Evolutionary conservation across 2,797 vertebrate species (phyloP).

Genomic region (Danio kyathit): DNA sequence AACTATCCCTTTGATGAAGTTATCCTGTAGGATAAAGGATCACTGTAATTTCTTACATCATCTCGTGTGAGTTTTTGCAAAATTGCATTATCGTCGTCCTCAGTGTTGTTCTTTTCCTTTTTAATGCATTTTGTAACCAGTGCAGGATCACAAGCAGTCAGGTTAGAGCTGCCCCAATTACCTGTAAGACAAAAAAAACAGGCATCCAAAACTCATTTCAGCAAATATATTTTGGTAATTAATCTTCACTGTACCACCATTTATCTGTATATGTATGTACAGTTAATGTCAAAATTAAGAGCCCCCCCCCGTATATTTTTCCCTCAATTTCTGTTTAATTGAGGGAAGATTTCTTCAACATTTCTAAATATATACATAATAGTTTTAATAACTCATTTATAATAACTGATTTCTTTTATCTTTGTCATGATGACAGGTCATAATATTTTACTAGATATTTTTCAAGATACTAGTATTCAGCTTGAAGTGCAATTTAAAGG

Average conservation of each 20-base stretch:
- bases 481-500: too few species aligned
- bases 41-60: slow-evolving; percentile 67
- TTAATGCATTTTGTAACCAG: slow-evolving; percentile 70
- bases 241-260: neutral
- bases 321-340: too few species aligned
- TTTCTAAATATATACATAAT: too few species aligned
- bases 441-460: too few species aligned
- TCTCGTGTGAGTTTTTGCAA: slow-evolving; percentile 78
- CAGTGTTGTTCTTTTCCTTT: slow-evolving; percentile 69
- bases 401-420: too few species aligned
- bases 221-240: neutral
- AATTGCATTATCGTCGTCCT: slow-evolving; percentile 73
- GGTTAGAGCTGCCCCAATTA: slow-evolving; percentile 65
- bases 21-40: neutral
- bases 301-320: too few species aligned
- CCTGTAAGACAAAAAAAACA: slow-evolving; percentile 61
- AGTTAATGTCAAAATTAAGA: too few species aligned
- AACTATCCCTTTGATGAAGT: too few species aligned
- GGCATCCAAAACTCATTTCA: neutral
- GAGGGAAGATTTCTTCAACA: too few species aligned
- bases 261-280: neutral
- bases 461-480: too few species aligned
- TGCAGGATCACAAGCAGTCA: slow-evolving; percentile 61
- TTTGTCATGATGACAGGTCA: too few species aligned
- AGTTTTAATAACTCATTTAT: too few species aligned